Evolutionary conservation across 2,113 vertebrate genomes (phyloP).

Genomic region (Eptesicus fuscus): DNA sequence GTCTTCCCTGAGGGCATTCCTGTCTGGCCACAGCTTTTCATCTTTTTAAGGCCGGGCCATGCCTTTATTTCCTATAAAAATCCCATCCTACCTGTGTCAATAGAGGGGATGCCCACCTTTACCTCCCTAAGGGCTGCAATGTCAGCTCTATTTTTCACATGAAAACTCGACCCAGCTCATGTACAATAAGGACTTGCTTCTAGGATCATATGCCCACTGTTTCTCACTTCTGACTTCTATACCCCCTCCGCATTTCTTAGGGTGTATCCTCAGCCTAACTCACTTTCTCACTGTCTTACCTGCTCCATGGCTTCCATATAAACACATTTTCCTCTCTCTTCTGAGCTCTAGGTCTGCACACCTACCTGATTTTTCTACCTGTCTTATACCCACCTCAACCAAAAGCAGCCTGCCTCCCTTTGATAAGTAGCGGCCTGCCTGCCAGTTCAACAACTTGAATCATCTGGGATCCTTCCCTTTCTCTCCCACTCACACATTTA

Average conservation of each 20-base stretch:
- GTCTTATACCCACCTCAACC: not conserved
- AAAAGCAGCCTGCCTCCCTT: not conserved
- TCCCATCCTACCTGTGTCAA: too few relatives aligned
- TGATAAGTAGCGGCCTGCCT: not conserved
- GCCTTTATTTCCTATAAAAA: not conserved
- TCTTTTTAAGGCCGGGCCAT: not conserved
- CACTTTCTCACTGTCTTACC: not conserved
- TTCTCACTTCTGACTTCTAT: not conserved
- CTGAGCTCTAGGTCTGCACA: not conserved
- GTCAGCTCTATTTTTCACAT: not conserved
- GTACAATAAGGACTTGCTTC: not conserved
- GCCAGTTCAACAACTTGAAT: not conserved
- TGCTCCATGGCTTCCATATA: not conserved
- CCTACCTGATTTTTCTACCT: not conserved
- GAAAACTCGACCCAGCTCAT: not conserved
- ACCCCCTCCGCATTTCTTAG: not conserved
- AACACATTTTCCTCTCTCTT: not conserved
- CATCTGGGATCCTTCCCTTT: not conserved
- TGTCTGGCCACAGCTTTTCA: constrained; percentile 25
- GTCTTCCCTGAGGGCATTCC: not conserved
- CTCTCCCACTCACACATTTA: not conserved
- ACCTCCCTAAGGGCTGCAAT: not conserved
- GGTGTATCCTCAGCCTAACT: not conserved
- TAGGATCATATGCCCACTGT: not conserved
- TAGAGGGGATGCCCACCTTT: not conserved